phyloP scores from a whole-genome alignment of 2,113 vertebrate species.

The Campylorhamphus procurvoides region DNA sequence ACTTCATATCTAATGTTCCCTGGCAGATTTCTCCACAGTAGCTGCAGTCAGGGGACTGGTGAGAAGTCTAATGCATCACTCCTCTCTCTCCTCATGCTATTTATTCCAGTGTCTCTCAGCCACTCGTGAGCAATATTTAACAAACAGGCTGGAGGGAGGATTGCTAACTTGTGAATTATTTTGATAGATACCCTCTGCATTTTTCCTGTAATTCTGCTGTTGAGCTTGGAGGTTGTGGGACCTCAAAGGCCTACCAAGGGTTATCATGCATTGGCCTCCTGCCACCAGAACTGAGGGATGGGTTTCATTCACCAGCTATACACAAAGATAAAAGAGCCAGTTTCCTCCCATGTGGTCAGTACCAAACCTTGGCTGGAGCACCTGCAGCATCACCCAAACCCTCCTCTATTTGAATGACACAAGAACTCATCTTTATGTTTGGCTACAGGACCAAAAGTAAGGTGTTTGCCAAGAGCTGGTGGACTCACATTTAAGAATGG shows the following conservation, averaged over 20 bases:
- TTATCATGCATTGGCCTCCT: neutral
- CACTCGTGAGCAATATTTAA: neutral
- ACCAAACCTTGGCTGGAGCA: neutral
- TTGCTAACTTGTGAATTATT: neutral
- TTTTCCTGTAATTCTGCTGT: neutral
- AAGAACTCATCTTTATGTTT: neutral
- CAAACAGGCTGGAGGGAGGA: neutral
- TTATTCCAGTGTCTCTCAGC: conserved; percentile 17
- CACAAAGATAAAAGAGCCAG: neutral
- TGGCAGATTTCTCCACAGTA: neutral
- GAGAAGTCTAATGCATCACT: conserved; percentile 30
- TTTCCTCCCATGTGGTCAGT: neutral
- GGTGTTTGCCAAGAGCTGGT: neutral
- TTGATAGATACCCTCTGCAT: neutral
- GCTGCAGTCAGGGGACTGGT: conserved; percentile 3
- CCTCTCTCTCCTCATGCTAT: neutral
- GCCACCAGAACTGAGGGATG: neutral
- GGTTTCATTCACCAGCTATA: neutral
- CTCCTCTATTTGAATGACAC: neutral
- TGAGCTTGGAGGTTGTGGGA: neutral
- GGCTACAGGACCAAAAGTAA: neutral
- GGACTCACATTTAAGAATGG: neutral
- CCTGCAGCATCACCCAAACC: neutral
- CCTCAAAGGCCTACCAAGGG: neutral
- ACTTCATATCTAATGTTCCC: neutral